These are phyloP conservation scores for Pyxicephalus adspersus DNA, from an alignment of 2,113 vertebrate species.

Conservation along the genomic window DNA sequence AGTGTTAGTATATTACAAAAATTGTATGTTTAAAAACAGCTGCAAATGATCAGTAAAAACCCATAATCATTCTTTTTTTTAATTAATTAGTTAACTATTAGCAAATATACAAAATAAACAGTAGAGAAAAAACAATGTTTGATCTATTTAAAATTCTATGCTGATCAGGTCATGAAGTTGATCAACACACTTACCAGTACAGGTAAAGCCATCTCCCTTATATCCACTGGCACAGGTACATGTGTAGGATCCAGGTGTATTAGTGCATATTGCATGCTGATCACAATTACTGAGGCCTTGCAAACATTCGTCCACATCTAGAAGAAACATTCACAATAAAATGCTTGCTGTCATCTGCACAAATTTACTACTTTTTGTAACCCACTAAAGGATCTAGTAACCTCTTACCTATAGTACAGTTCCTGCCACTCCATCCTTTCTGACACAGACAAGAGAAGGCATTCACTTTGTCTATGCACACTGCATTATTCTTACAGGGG, in stretches of 20 bases:
- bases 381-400: too few relatives aligned
- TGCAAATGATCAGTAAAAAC: too few relatives aligned
- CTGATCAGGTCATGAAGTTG: background rate
- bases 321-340: background rate
- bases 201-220: conserved; percentile 38
- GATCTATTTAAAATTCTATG: too few relatives aligned
- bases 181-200: conserved; percentile 13
- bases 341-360: background rate
- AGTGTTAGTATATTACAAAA: too few relatives aligned
- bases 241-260: conserved; percentile 25
- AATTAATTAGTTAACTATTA: too few relatives aligned
- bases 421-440: conserved; percentile 6
- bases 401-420: conserved; percentile 16
- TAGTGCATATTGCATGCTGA: conserved; percentile 20
- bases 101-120: too few relatives aligned
- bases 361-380: background rate
- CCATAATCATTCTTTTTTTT: too few relatives aligned
- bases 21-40: too few relatives aligned
- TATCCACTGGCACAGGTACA: conserved; percentile 24
- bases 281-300: conserved; percentile 11
- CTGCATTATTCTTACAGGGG: conserved; percentile 30
- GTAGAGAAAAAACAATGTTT: too few relatives aligned
- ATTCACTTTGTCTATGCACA: conserved; percentile 30
- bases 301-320: conserved; percentile 42
- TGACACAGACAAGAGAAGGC: conserved; percentile 1